Base-by-base conservation (phyloP, 2,888 invertebrate genomes). In the Atethmia centrago region DNA sequence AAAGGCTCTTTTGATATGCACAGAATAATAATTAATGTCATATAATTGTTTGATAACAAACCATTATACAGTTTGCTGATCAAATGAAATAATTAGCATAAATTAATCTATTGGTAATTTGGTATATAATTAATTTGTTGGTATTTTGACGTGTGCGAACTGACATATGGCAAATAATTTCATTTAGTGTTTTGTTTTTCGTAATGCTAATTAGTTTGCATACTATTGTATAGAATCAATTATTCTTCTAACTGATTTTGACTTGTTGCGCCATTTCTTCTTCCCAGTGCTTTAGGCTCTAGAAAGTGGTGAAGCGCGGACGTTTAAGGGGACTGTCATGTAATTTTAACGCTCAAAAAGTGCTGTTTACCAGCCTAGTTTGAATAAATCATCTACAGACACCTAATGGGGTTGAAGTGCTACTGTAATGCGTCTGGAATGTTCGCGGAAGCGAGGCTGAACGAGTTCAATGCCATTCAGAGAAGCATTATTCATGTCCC, bases 61-160 rank as follows among this genome's bases (percentile, higher is more conserved):
- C 14, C 42, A 36, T 28, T 58, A 14, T 2, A 45, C 72, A 47
- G 19, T 45, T 53, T 40, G 47, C 5, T 61, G 59, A 47, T 40
- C 47, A 71, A 71, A 79, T 71, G 10, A 25, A 79, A 53, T 59
- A 61, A 72, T 75, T 71, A 59, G 28, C 75, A 79, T 61, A 40
- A 19, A 56, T 67, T 42, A 19, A 19, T 25, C 5, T 19, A n/a
- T 40, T 19, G 2, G 2, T 25, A 16, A 3, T 0, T 40, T 19
- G 2, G 2, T 25, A 16, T 5, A 1, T 16, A 36, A 40, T 61
- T 16, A n/a, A 36, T 59, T 59, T 28, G 19, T 16, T n/a, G 3
- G n/a, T 36, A 2, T n/a, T n/a, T n/a, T 40, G 16, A 10, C 16
- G 40, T 25, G 40, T 25, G 7, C 10, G 10, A 61, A 3, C 7